These are phyloP conservation scores for Centropus bengalensis DNA, from an alignment of 2,113 vertebrate species.

Conservation along the genomic window DNA sequence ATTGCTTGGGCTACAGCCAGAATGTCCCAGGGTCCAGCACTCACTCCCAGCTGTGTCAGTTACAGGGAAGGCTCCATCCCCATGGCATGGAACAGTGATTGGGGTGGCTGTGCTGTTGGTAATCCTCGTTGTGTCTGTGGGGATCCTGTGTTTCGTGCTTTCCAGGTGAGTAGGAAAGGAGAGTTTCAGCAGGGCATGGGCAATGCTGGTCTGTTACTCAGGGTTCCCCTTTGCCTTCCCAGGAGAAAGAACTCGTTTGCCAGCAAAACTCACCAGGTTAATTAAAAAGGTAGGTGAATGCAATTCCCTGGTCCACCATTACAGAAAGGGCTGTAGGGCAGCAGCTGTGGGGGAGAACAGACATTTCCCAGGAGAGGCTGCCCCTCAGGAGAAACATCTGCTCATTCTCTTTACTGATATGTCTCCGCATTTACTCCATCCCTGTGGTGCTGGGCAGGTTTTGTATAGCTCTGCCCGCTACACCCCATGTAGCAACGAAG, in stretches of 20 bases:
- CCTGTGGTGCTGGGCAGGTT: accelerated
- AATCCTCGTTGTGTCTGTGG: not conserved
- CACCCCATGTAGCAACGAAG: accelerated
- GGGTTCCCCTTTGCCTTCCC: not conserved
- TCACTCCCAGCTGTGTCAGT: not conserved
- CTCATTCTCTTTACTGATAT: accelerated
- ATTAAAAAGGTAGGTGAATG: constrained; percentile 19
- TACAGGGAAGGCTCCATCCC: not conserved
- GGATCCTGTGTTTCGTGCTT: not conserved
- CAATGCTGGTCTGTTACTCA: not conserved
- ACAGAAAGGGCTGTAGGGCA: not conserved
- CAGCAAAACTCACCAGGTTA: not conserved
- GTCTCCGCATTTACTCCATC: not conserved
- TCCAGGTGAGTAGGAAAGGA: not conserved
- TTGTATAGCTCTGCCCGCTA: not conserved
- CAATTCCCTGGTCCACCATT: not conserved
- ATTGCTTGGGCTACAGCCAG: accelerated
- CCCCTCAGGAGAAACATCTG: not conserved
- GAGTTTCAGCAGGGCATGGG: not conserved
- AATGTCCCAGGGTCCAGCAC: accelerated
- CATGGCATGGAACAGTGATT: not conserved
- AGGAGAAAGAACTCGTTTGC: constrained; percentile 2
- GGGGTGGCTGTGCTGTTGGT: not conserved
- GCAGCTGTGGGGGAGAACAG: not conserved
- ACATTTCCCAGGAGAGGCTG: not conserved